phyloP scores from a whole-genome alignment of 2,888 invertebrate species.

The Tachystola acroxantha region DNA sequence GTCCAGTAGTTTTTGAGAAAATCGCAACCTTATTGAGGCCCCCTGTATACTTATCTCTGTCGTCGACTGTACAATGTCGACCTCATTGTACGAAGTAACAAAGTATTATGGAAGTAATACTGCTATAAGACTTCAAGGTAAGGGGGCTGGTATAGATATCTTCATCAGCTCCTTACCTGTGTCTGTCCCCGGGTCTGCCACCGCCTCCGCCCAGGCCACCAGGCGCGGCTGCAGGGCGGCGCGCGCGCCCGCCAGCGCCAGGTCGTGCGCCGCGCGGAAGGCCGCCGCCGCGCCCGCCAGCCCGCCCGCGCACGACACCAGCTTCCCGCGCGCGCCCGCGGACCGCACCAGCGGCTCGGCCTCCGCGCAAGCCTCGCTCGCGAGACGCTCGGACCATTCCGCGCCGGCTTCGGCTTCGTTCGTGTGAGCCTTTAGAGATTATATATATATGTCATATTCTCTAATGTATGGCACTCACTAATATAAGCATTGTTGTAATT shows the following conservation, averaged over 20 bases:
- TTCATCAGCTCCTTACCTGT: constrained; percentile 25
- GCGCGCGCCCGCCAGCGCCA: constrained; percentile 34
- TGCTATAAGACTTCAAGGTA: too few species aligned
- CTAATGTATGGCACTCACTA: too few species aligned
- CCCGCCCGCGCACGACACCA: constrained; percentile 53
- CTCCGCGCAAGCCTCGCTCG: constrained; percentile 85
- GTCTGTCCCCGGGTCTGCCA: constrained; percentile 35
- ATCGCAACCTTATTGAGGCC: too few species aligned
- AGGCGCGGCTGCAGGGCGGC: constrained; percentile 42
- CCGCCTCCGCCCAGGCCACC: constrained; percentile 41
- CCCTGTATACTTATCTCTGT: too few species aligned
- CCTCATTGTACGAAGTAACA: too few species aligned
- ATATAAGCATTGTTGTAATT: too few species aligned
- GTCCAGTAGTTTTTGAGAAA: too few species aligned
- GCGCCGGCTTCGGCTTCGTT: constrained; percentile 95
- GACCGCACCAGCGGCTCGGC: constrained; percentile 80
- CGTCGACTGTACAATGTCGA: too few species aligned
- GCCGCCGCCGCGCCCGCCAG: constrained; percentile 49
- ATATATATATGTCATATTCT: too few species aligned
- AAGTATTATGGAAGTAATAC: too few species aligned
- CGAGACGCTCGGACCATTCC: constrained; percentile 93
- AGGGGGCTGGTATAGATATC: too few species aligned
- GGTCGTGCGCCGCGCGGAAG: constrained; percentile 46
- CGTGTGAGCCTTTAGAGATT: constrained; percentile 89
- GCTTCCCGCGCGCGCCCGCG: constrained; percentile 40